Evolutionary conservation across 2,797 vertebrate species (phyloP), one percentile per base, ranked within the genome.

Genomic region (Enteromius paludinosus): DNA sequence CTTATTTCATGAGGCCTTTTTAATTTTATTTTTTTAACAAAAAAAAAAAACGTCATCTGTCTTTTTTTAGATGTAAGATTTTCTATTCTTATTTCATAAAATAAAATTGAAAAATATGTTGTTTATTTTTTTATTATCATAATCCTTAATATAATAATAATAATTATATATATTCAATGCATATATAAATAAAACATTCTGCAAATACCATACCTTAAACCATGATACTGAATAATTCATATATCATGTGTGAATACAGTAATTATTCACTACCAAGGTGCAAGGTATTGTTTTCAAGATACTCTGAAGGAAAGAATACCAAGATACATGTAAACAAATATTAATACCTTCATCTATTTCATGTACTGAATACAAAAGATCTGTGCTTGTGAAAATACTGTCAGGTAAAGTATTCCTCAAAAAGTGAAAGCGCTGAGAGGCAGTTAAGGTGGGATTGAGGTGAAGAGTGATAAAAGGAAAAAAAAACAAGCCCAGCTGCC

Each of bases 401-500:
- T 81, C 54, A 65, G 17, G 23, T 66, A 59, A 79, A 78, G 49
- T 74, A 69, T 83, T 79, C 28, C 62, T 69, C 66, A 70, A 82
- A 64, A 79, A 76, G 80, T 41, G 84, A 82, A 80, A 87, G 69
- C 52, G 68, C 89, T 87, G 85, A 86, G 80, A 81, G 72, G 79
- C 76, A 80, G 76, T 84, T 79, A 71, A 84, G 79, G 72, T 80
- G 84, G 76, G 59, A 73, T 81, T 86, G 70, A 87, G 74, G 75
- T 62, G 30, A 49, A 35, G 25, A 71, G 52, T 73, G 52, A 68
- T 54, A 71, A 66, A 81, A 71, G 49, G 64, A 43, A 35, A 74
- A 33, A 33, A 33, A 33, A 62, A n/a, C 15, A 35, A 69, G 84
- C 87, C 89, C 81, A 88, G 89, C 89, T 92, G 91, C 92, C 89